These are phyloP conservation scores for Cancer borealis DNA, from an alignment of 2,888 invertebrate genomes.

Conservation along the genomic window DNA sequence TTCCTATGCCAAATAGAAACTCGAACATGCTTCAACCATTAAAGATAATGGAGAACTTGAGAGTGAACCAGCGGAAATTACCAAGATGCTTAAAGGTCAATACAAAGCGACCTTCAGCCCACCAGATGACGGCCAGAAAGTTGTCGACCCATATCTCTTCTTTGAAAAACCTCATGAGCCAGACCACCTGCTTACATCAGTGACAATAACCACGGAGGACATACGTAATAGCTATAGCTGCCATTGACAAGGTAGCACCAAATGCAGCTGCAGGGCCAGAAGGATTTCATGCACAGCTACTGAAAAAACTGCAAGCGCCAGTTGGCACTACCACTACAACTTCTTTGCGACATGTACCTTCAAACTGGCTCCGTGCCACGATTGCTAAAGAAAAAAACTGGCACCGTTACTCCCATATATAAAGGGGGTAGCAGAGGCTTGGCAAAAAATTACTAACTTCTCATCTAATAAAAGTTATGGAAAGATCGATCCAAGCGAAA, in stretches of 20 bases:
- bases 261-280: conserved; percentile 31
- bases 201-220: not conserved
- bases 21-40: not conserved
- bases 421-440: conserved; percentile 44
- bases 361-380: not conserved
- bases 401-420: conserved; percentile 33
- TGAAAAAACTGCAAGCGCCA: not conserved
- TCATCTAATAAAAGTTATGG: not conserved
- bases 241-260: conserved; percentile 35
- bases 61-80: not conserved
- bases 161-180: too few species aligned
- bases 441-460: not conserved
- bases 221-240: conserved; percentile 25
- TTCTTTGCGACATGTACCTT: not conserved
- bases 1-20: not conserved
- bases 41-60: not conserved
- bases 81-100: not conserved
- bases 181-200: too few species aligned
- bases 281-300: conserved; percentile 29
- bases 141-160: too few species aligned
- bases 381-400: not conserved
- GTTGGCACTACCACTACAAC: conserved; percentile 21
- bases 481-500: not conserved
- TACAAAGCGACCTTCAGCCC: not conserved
- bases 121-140: not conserved